Conservation (phyloP, 2,797 vertebrate species). For the Chaetophractus vellerosus region DNA sequence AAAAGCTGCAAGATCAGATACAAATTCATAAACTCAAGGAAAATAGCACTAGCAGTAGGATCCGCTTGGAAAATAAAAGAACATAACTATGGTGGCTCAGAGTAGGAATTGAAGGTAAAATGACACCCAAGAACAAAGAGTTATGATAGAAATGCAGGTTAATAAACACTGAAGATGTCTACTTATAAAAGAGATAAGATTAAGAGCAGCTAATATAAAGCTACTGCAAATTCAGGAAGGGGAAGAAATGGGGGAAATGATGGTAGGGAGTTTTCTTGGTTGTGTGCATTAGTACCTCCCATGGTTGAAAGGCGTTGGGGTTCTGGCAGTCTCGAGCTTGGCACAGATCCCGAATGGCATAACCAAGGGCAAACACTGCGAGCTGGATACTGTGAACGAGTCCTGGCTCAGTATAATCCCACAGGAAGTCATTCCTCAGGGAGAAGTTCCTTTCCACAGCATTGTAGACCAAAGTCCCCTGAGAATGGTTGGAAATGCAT, state of each 20-base stretch:
- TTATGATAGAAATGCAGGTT: conserved; percentile 14
- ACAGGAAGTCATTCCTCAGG: conserved; percentile 87
- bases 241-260: neutral
- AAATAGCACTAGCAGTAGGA: conserved; percentile 1
- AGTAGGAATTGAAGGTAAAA: conserved; percentile 14
- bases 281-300: conserved; percentile 91
- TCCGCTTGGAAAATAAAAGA: conserved; percentile 34
- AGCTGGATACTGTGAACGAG: conserved; percentile 91
- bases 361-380: conserved; percentile 92
- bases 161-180: neutral
- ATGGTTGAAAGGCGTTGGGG: conserved; percentile 90
- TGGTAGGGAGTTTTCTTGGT: neutral
- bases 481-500: conserved; percentile 88
- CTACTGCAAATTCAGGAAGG: conserved; percentile 63
- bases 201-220: neutral
- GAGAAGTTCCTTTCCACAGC: conserved; percentile 64
- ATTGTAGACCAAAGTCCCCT: conserved; percentile 68
- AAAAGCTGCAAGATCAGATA: conserved; percentile 32
- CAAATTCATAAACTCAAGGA: neutral
- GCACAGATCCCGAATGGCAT: conserved; percentile 92
- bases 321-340: conserved; percentile 90
- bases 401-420: conserved; percentile 85
- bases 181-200: neutral
- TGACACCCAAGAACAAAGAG: conserved; percentile 32
- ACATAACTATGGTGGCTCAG: neutral